Conservation (phyloP, 2,113 vertebrate species). For the Aramus guarauna region DNA sequence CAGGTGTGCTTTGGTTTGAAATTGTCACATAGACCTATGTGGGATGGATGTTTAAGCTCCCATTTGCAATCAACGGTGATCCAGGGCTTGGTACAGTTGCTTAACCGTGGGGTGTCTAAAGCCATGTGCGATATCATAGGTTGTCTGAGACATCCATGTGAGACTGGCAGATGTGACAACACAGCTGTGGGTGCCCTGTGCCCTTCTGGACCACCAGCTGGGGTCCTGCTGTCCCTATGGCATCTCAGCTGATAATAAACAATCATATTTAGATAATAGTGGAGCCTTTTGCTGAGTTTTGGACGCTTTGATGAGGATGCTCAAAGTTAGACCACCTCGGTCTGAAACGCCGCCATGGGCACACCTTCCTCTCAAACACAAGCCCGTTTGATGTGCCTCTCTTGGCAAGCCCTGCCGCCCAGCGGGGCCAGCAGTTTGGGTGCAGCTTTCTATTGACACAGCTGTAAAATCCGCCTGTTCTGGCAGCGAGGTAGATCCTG, state of each 20-base stretch:
- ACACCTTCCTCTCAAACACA: neutral
- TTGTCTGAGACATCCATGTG: neutral
- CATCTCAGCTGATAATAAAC: neutral
- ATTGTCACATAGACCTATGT: neutral
- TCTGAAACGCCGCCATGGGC: fast-evolving
- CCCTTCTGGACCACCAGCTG: neutral
- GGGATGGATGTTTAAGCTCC: neutral
- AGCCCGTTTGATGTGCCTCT: neutral
- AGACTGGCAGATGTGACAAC: neutral
- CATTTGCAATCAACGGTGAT: neutral
- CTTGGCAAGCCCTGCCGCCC: neutral
- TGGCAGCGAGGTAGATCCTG: neutral
- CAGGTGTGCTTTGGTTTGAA: neutral
- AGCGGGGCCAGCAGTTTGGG: neutral
- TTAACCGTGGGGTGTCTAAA: neutral
- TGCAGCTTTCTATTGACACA: slow-evolving; percentile 46
- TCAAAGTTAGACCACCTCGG: neutral
- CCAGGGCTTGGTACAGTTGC: neutral
- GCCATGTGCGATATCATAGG: neutral
- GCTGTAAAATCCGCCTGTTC: neutral
- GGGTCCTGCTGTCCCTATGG: neutral
- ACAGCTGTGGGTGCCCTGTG: neutral
- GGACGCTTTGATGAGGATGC: neutral
- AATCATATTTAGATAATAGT: neutral
- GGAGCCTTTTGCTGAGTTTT: neutral